Evolutionary conservation across 2,113 vertebrate species (phyloP), one percentile per base, ranked within the genome.

Genomic region (Struthidea cinerea): DNA sequence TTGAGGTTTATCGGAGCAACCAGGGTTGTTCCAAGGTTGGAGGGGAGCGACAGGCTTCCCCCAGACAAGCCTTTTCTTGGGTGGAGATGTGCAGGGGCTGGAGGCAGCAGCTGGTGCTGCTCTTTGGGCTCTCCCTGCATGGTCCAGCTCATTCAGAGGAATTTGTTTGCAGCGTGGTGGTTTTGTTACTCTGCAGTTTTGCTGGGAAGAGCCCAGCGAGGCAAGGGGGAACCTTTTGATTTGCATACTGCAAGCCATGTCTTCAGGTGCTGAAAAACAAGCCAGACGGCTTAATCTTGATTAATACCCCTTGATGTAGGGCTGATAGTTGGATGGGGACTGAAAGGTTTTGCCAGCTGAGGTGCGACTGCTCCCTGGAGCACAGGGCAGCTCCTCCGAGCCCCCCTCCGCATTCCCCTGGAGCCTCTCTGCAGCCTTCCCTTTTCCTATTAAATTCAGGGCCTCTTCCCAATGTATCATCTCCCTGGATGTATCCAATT

Each of bases 401-500:
- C 49, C 30, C 50, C 39, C 35, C 1, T 2, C 41, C 1, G 0
- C 16, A 1, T 70, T 39, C 80, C 63, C 81, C 23, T 30, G 56
- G 76, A 79, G 77, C 60, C 27, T 70, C 3, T 9, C 74, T n/a
- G 1, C 64, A 53, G 73, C 64, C 63, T 77, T 94, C 42, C 67
- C 70, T 73, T 65, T 63, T 2, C 5, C 81, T 81, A 4, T 57
- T 95, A 53, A 75, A 78, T 52, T 44, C 92, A 74, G 64, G 64
- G 70, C 41, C 59, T 32, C 78, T 90, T 88, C 82, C 93, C 63
- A 93, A 71, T 88, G 93, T 12, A 78, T 90, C 70, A 65, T 96
- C 89, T 81, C 95, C 37, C 73, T 84, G 74, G 92, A 92, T 96
- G 94, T 81, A 78, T 73, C 84, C 73, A 91, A 76, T 92, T 74